Percentiles rank a stretch among this genome's conserved stretches.
Conservation (phyloP, 1,140 invertebrate genomes). For the Leptopilina clavipes region DNA sequence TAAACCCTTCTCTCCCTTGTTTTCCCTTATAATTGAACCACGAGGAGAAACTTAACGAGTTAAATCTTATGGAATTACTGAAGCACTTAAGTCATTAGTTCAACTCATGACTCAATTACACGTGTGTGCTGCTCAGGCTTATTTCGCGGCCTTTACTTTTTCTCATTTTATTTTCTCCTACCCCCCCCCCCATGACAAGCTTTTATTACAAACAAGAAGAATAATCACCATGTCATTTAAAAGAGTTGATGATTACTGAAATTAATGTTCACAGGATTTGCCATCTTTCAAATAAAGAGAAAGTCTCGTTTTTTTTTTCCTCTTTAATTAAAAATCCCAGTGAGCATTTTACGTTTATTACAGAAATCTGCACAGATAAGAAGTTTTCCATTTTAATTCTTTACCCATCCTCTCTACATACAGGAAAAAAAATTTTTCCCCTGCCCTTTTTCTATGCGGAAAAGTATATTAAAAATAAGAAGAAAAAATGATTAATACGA, state of each 20-base stretch:
- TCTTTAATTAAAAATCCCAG: neutral
- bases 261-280: neutral
- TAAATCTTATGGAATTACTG: conserved; percentile 9
- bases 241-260: neutral
- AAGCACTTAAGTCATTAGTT: conserved; percentile 32
- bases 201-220: neutral
- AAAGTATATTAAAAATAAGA: conserved; percentile 7
- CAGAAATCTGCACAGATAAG: too few relatives aligned
- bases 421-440: too few relatives aligned
- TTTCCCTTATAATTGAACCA: conserved; percentile 8
- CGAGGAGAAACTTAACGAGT: conserved; percentile 12
- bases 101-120: conserved; percentile 31
- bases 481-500: neutral
- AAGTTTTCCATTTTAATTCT: too few relatives aligned
- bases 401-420: too few relatives aligned
- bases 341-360: neutral
- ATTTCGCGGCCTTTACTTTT: conserved; percentile 7
- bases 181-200: neutral
- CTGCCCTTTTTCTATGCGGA: neutral
- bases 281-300: conserved; percentile 3
- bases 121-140: neutral
- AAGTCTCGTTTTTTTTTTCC: neutral
- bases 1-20: neutral
- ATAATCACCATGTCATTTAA: conserved; percentile 20
- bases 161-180: conserved; percentile 21